Percentiles rank a stretch among this genome's conserved stretches.
Evolutionary conservation across 1,140 invertebrate species (phyloP).

Genomic region (Caerostris darwini): DNA sequence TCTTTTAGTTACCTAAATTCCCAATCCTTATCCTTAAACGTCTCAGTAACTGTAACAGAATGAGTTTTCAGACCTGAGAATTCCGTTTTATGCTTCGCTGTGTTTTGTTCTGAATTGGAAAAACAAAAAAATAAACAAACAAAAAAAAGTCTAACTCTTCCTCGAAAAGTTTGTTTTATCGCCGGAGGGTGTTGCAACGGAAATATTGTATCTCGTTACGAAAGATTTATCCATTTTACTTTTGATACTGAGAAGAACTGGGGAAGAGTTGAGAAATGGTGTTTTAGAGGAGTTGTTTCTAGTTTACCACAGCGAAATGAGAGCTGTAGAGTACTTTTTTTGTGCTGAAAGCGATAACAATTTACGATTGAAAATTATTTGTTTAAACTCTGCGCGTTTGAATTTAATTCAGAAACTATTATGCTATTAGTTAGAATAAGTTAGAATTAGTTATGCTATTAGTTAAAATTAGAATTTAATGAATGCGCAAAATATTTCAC

Average conservation of each 20-base stretch:
- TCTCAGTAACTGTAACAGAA: not conserved
- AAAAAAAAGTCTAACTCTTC: not conserved
- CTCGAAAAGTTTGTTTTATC: slow-evolving; percentile 13
- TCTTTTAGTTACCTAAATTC: slow-evolving; percentile 32
- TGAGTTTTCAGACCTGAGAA: slow-evolving; percentile 27
- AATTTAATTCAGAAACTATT: too few relatives aligned
- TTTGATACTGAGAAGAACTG: not conserved
- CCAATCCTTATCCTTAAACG: slow-evolving; percentile 26
- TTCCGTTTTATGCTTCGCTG: slow-evolving; percentile 14
- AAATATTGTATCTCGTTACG: slow-evolving; percentile 27
- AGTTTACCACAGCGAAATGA: too few relatives aligned
- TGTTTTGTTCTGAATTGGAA: not conserved
- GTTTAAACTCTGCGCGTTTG: too few relatives aligned
- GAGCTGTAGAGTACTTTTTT: too few relatives aligned
- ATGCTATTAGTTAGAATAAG: too few relatives aligned
- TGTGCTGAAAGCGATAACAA: too few relatives aligned
- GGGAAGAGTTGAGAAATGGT: too few relatives aligned
- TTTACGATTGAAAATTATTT: too few relatives aligned
- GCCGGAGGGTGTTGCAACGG: not conserved
- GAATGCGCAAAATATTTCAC: too few relatives aligned
- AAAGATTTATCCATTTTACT: not conserved
- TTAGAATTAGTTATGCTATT: too few relatives aligned
- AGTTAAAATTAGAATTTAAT: too few relatives aligned
- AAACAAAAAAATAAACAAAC: not conserved
- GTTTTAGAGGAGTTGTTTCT: too few relatives aligned